Percentiles rank a stretch among this genome's conserved stretches.
Evolutionary conservation across 2,888 invertebrate species (phyloP).

Genomic region (Nephrocerus scutellatus): DNA sequence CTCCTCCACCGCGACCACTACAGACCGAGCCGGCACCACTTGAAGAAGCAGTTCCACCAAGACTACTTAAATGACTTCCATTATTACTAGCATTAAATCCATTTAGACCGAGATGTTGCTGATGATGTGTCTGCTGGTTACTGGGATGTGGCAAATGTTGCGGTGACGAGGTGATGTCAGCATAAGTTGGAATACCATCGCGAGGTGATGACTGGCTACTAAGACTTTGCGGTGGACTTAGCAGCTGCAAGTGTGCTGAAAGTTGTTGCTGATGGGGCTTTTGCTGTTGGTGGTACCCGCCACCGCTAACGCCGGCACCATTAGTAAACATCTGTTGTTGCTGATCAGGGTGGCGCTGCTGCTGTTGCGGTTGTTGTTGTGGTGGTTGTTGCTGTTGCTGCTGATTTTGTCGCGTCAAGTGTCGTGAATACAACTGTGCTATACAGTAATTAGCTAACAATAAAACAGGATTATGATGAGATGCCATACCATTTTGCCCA

Average conservation of each 20-base stretch:
- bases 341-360: constrained; percentile 36
- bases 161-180: constrained; percentile 36
- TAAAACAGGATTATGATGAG: constrained; percentile 60
- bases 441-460: constrained; percentile 71
- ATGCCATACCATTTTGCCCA: constrained; percentile 44
- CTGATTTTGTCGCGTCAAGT: constrained; percentile 48
- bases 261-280: constrained; percentile 4
- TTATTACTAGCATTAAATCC: constrained; percentile 9
- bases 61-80: too few relatives aligned
- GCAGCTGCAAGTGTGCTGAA: not conserved
- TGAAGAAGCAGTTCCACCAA: too few relatives aligned
- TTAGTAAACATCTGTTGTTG: constrained; percentile 20
- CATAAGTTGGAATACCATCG: constrained; percentile 29
- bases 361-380: constrained; percentile 32
- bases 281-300: too few relatives aligned
- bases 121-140: constrained; percentile 11
- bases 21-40: too few relatives aligned
- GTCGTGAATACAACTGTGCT: constrained; percentile 63
- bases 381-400: constrained; percentile 48
- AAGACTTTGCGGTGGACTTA: not conserved
- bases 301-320: constrained; percentile 3
- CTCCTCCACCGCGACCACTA: not conserved
- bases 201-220: constrained; percentile 23
- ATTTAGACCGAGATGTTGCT: constrained; percentile 17
- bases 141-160: constrained; percentile 26